These are phyloP conservation scores for Seriola aureovittata DNA, from an alignment of 2,113 vertebrate genomes.

Conservation along the genomic window DNA sequence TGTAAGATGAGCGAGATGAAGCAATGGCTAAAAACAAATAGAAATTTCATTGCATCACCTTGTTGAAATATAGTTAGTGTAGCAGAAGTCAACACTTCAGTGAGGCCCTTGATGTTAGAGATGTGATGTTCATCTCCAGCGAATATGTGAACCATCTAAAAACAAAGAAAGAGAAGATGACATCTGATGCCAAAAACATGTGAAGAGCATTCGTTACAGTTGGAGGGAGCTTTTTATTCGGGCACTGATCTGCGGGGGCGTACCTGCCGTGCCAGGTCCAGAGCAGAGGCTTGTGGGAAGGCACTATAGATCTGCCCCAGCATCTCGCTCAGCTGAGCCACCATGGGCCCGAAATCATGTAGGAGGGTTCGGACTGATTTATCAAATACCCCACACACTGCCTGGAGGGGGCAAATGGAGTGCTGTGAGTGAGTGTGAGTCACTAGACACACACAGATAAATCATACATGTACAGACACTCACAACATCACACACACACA, in stretches of 20 bases:
- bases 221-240: neutral
- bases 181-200: neutral
- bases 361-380: slow-evolving; percentile 96
- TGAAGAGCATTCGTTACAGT: neutral
- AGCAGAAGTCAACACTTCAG: slow-evolving; percentile 91
- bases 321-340: slow-evolving; percentile 95
- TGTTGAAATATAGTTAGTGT: slow-evolving; percentile 94
- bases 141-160: slow-evolving; percentile 96
- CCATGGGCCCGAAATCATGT: slow-evolving; percentile 95
- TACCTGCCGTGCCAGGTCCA: slow-evolving; percentile 96
- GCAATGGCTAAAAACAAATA: neutral
- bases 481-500: neutral
- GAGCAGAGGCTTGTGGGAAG: slow-evolving; percentile 93
- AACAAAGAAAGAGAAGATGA: slow-evolving; percentile 1
- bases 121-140: slow-evolving; percentile 91
- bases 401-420: slow-evolving; percentile 77
- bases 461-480: slow-evolving; percentile 15
- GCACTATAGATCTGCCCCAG: slow-evolving; percentile 95
- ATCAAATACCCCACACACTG: slow-evolving; percentile 95
- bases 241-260: neutral
- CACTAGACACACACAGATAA: neutral
- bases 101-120: slow-evolving; percentile 89
- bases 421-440: slow-evolving; percentile 20
- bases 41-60: slow-evolving; percentile 82
- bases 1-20: slow-evolving; percentile 39